A percentile compares a stretch with the other conserved stretches of the same genome.
These are phyloP conservation scores for Periophthalmus magnuspinnatus DNA, from an alignment of 2,797 vertebrate genomes.

Conservation along the genomic window DNA sequence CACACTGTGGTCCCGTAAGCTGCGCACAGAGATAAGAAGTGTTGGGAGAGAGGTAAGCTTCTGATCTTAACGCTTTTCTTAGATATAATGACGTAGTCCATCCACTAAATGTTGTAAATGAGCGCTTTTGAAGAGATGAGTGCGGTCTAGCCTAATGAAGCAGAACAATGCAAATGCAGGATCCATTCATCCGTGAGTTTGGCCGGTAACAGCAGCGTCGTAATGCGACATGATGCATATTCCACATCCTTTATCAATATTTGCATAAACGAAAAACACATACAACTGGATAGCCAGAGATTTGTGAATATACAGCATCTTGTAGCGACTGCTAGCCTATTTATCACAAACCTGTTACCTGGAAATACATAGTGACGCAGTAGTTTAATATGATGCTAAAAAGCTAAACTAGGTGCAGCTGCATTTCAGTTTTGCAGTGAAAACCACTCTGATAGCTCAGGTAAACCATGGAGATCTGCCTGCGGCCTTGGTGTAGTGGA, in stretches of 20 bases:
- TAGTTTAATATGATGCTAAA: not conserved
- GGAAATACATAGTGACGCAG: not conserved
- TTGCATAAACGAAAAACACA: not conserved
- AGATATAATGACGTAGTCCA: not conserved
- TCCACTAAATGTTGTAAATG: not conserved
- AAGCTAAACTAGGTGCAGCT: not conserved
- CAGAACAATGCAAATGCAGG: not conserved
- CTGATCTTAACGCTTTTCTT: not conserved
- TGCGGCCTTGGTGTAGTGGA: slow-evolving; percentile 21
- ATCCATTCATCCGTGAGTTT: not conserved
- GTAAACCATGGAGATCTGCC: slow-evolving; percentile 34
- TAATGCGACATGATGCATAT: not conserved
- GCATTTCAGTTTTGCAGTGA: not conserved
- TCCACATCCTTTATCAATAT: not conserved
- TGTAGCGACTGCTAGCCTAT: too few relatives aligned
- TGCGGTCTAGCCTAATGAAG: not conserved
- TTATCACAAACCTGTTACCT: not conserved
- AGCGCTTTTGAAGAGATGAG: not conserved
- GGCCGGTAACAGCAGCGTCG: not conserved
- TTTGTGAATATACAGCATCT: not conserved
- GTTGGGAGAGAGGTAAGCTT: slow-evolving; percentile 60
- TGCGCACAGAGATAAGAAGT: slow-evolving; percentile 58
- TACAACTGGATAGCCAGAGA: not conserved
- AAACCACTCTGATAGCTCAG: not conserved
- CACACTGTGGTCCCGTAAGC: not conserved